These are phyloP conservation scores for Larimichthys crocea DNA, from an alignment of 2,113 vertebrate species.

Conservation along the genomic window DNA sequence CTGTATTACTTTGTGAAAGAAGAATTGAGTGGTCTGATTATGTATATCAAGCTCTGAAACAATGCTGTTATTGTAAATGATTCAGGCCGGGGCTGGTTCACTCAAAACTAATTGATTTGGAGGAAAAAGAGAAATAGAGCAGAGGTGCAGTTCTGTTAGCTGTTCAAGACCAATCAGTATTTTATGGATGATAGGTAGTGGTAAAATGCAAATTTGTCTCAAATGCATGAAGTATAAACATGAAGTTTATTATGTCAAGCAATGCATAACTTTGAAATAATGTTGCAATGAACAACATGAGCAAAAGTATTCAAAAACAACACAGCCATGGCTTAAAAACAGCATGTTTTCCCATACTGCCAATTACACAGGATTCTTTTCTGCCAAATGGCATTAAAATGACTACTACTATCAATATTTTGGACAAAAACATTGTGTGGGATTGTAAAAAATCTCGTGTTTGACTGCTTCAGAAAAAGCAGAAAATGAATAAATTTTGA, in stretches of 20 bases:
- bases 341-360: conserved; percentile 50
- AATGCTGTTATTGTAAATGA: conserved; percentile 68
- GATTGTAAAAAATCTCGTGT: conserved; percentile 41
- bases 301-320: conserved; percentile 50
- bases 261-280: conserved; percentile 44
- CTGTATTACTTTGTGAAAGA: conserved; percentile 48
- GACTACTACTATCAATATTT: conserved; percentile 35
- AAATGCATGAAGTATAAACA: conserved; percentile 56
- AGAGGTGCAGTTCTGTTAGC: conserved; percentile 22
- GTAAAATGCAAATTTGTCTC: conserved; percentile 45
- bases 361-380: conserved; percentile 35
- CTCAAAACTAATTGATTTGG: conserved; percentile 61
- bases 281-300: conserved; percentile 53
- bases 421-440: conserved; percentile 24
- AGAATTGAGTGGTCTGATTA: conserved; percentile 64
- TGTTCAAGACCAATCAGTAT: conserved; percentile 37
- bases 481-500: conserved; percentile 15
- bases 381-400: conserved; percentile 54
- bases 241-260: conserved; percentile 53
- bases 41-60: conserved; percentile 63
- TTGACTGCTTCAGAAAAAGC: conserved; percentile 27
- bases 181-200: conserved; percentile 49
- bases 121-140: conserved; percentile 38
- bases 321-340: conserved; percentile 34
- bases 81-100: conserved; percentile 17